Percentiles rank a stretch among this genome's conserved stretches.
phyloP scores from a whole-genome alignment of 1,140 invertebrate genomes.

The Halictus rubicundus region DNA sequence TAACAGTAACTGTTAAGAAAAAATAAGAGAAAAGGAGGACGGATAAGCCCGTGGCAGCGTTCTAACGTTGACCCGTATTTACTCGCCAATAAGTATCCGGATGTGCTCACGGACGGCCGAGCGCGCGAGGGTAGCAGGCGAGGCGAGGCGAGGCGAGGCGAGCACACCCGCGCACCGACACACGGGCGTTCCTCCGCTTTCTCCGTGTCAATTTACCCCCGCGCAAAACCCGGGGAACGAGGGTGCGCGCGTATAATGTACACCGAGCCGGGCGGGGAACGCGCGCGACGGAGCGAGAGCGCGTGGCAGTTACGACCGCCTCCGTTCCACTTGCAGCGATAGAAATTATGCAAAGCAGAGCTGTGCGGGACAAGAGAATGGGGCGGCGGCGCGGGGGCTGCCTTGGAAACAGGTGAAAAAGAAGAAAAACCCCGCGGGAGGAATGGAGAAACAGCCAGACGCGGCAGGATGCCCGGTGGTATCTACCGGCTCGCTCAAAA shows the following conservation, averaged over 20 bases:
- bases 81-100: slow-evolving; percentile 17
- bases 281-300: slow-evolving; percentile 50
- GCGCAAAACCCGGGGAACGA: not conserved
- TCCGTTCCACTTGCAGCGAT: slow-evolving; percentile 63
- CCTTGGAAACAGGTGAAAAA: slow-evolving; percentile 41
- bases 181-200: not conserved
- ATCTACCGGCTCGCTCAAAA: slow-evolving; percentile 5
- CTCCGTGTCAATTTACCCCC: slow-evolving; percentile 45
- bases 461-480: not conserved
- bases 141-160: no score
- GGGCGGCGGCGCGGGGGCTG: slow-evolving; percentile 17
- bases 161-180: no score
- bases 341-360: slow-evolving; percentile 68
- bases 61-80: not conserved
- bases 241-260: slow-evolving; percentile 28
- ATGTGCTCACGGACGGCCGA: not conserved
- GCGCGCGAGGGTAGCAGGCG: no score
- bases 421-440: slow-evolving; percentile 2
- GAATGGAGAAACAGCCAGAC: not conserved
- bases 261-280: slow-evolving; percentile 19
- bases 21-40: not conserved
- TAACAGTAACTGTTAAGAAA: no score
- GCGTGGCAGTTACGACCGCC: slow-evolving; percentile 43
- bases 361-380: slow-evolving; percentile 38
- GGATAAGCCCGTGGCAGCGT: not conserved